Percentiles rank a stretch among this genome's conserved stretches.
These are phyloP conservation scores for Caenorhabditis angaria DNA, from an alignment of 2,888 invertebrate species.

Conservation along the genomic window DNA sequence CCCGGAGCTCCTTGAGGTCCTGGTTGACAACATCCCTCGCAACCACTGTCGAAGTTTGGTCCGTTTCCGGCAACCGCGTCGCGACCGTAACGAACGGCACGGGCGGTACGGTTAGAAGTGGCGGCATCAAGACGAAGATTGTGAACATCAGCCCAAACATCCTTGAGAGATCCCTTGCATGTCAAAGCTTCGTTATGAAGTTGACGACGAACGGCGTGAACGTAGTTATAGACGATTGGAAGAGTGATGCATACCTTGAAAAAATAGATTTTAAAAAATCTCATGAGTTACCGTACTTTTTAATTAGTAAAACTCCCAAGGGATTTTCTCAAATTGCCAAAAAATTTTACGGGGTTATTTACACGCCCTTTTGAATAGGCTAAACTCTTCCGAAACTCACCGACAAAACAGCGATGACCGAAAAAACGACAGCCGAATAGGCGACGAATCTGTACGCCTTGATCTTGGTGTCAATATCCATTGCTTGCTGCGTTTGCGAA, in stretches of 20 bases:
- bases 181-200: conserved; percentile 52
- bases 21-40: conserved; percentile 56
- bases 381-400: too few relatives aligned
- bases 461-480: conserved; percentile 54
- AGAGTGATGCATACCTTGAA: conserved; percentile 50
- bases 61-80: conserved; percentile 32
- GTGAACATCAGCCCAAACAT: conserved; percentile 63
- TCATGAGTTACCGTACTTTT: too few relatives aligned
- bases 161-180: conserved; percentile 59
- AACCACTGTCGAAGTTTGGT: conserved; percentile 53
- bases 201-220: conserved; percentile 51
- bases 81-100: conserved; percentile 50
- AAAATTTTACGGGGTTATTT: too few relatives aligned
- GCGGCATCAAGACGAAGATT: conserved; percentile 49
- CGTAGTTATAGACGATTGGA: conserved; percentile 60
- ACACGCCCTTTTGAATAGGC: too few relatives aligned
- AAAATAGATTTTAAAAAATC: not conserved
- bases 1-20: conserved; percentile 49
- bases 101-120: conserved; percentile 57
- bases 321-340: too few relatives aligned
- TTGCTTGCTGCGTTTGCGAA: not conserved
- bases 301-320: too few relatives aligned
- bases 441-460: conserved; percentile 61
- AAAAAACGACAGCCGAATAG: conserved; percentile 61
- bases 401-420: conserved; percentile 47